Conservation (phyloP, 2,888 invertebrate genomes). For the Caenorhabditis panamensis region DNA sequence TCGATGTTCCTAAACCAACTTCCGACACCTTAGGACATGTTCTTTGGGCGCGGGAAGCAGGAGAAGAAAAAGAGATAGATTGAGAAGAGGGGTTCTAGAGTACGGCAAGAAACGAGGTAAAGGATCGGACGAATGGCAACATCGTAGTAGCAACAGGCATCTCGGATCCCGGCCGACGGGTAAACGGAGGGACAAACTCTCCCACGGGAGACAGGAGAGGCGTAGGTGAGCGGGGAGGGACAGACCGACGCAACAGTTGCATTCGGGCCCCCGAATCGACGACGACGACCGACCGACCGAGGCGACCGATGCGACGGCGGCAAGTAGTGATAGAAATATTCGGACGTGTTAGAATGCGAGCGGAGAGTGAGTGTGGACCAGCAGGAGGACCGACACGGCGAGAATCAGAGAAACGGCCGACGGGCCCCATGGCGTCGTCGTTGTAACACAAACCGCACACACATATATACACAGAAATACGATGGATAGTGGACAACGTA, state of each 20-base stretch:
- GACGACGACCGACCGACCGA: constrained; percentile 28
- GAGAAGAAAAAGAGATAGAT: constrained; percentile 9
- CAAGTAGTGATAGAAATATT: constrained; percentile 51
- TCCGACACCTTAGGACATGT: constrained; percentile 3
- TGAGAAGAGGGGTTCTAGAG: constrained; percentile 6
- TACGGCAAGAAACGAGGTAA: constrained; percentile 16
- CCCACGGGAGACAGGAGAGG: constrained; percentile 2
- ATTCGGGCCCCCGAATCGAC: constrained; percentile 19
- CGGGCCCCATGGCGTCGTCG: constrained; percentile 45
- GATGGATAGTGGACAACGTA: constrained; percentile 17
- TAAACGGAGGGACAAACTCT: background rate
- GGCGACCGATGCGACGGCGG: constrained; percentile 14
- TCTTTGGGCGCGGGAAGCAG: background rate
- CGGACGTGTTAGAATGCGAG: constrained; percentile 53
- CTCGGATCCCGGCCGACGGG: constrained; percentile 3
- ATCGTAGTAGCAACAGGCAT: constrained; percentile 3
- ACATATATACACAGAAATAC: constrained; percentile 35
- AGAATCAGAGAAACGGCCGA: constrained; percentile 53
- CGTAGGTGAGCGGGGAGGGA: constrained; percentile 7
- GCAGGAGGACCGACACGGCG: constrained; percentile 22
- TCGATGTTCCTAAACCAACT: background rate
- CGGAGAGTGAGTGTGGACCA: constrained; percentile 32
- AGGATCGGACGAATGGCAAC: background rate
- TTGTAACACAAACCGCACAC: constrained; percentile 58
- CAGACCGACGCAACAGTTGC: constrained; percentile 55